Evolutionary conservation across 30 jellyfish, hydroid and myxozoan genomes (phyloP), one percentile per base, ranked within the genome.

Genomic region (Aurelia aurita): DNA sequence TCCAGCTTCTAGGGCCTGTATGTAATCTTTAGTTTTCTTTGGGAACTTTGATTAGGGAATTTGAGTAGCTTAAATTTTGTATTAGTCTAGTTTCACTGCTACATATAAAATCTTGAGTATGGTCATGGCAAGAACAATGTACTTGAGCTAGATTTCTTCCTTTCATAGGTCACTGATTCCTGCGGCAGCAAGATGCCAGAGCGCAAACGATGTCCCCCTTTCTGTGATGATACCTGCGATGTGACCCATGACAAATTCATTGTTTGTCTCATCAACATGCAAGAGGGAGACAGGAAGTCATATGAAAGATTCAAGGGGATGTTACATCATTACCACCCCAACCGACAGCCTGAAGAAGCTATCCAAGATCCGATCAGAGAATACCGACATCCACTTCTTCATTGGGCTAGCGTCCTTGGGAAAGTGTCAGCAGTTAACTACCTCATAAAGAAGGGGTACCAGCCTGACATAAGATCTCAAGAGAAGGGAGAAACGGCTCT

Each of bases 401-500:
- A 86, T 69, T 92, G 98, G 98, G 97, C 94, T 18, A 68, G 94
- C 31, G 95, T 92, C 3, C 84, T 92, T 15, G 97, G 95, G 15
- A 92, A 92, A 27, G 79, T 75, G 8, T 51, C 60, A 12, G 97
- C 90, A 20, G 89, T 82, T 9, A 66, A 87, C 47, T 65, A 54
- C 51, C 88, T 92, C 21, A 31, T 86, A 11, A 60, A 69, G 2
- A 49, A 74, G 19, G 89, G 93, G 28, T 80, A 75, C 32, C 64
- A 83, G 21, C 85, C 95, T 8, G 81, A 29, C 13, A 51, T 79
- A 12, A 74, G 61, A 49, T 77, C 98, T 0, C 78, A 54, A 5
- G 74, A 43, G 14, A 80, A 80, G 25, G 89, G 87, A 19, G 91
- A 87, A 58, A 86, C 93, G 21, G 98, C 93, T 0, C 63, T 92